Base-by-base conservation (phyloP, 2,113 vertebrate species). In the Euleptes europaea region DNA sequence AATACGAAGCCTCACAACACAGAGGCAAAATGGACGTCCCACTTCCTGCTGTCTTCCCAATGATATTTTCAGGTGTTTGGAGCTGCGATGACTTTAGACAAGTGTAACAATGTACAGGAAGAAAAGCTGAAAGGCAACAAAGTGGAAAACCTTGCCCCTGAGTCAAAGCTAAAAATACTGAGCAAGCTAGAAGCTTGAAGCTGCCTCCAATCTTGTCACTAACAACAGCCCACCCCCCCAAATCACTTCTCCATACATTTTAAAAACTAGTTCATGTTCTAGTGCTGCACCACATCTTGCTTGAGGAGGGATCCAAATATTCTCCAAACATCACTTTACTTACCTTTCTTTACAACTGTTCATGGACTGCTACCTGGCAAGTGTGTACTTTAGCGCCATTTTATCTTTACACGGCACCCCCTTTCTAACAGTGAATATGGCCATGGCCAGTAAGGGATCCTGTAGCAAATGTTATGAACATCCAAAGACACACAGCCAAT, bases 141-240 rank as follows among this genome's bases (percentile, higher is more conserved):
- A 91, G 80, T 40, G 42, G 35, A 70, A 80, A 89, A 83, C 10
- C 13, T 3, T 0, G 0, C 17, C 78, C 44, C n/a, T 51, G 57
- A 81, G 38, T 63, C 76, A 70, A 54, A 82, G 71, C 63, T 82
- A 83, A 92, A 91, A 91, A 86, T 42, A 35, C 11, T 78, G 80
- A 54, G 47, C 54, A 80, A 85, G 47, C 38, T 78, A 40, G 23
- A 66, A 7, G 13, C 35, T 74, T 0, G 11, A 80, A 21, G 82
- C 0, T 78, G 82, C 76, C 74, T 92, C 70, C 83, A 57, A 76
- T 88, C 69, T 70, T 83, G 44, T 93, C 91, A 89, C 49, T 74
- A 88, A 87, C 80, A 92, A 88, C 38, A 72, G 33, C 6, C 49
- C 35, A 63, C n/a, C 21, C 42, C 44, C 71, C 0, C 1, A 54